phyloP scores from a whole-genome alignment of 2,888 invertebrate species.

The Crocallis elinguaria region DNA sequence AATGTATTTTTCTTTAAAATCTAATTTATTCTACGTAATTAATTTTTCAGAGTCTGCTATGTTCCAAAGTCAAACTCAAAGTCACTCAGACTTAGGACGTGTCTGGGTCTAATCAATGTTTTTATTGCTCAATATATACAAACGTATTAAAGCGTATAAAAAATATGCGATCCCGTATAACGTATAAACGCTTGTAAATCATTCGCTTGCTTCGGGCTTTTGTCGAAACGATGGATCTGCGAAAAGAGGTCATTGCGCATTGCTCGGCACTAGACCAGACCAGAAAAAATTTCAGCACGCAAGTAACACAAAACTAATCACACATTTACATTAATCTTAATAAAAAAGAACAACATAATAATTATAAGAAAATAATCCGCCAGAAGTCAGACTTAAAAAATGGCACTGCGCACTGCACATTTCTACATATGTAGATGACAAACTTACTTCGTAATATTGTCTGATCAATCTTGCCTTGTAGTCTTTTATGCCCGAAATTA shows the following conservation, averaged over 20 bases:
- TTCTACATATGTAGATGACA: too few relatives aligned
- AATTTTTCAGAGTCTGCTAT: background rate
- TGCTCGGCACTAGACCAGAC: background rate
- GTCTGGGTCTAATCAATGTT: conserved; percentile 50
- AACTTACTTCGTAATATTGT: too few relatives aligned
- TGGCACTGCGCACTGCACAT: too few relatives aligned
- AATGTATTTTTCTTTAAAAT: background rate
- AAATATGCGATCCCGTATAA: conserved; percentile 50
- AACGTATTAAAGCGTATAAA: conserved; percentile 40
- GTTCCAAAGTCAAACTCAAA: background rate
- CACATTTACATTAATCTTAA: too few relatives aligned
- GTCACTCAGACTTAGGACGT: conserved; percentile 22
- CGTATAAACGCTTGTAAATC: conserved; percentile 47
- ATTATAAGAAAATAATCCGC: too few relatives aligned
- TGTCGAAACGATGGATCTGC: conserved; percentile 53
- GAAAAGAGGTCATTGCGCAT: conserved; percentile 25
- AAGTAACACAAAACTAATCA: too few relatives aligned
- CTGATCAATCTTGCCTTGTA: too few relatives aligned
- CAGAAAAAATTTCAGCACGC: background rate
- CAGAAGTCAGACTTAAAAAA: too few relatives aligned
- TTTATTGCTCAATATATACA: conserved; percentile 45
- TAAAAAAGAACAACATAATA: too few relatives aligned
- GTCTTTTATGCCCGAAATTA: too few relatives aligned
- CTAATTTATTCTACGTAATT: background rate
- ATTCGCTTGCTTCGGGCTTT: conserved; percentile 46